Evolutionary conservation across 2,797 vertebrate species (phyloP).

Genomic region (Tadarida brasiliensis): DNA sequence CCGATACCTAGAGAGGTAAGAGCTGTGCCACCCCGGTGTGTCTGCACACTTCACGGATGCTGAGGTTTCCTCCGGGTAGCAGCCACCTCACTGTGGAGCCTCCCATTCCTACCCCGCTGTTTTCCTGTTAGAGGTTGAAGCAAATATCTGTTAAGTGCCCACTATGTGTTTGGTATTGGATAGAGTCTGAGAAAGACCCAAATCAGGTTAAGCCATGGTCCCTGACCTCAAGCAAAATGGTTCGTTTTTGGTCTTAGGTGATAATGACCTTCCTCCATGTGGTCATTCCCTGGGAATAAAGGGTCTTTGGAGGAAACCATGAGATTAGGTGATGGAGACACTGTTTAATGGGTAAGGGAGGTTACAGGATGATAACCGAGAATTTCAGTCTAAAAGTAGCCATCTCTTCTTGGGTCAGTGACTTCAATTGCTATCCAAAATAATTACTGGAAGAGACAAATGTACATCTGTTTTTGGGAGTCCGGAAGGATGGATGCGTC

Average conservation of each 20-base stretch:
- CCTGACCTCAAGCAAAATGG: background rate
- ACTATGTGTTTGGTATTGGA: background rate
- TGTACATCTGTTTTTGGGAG: background rate
- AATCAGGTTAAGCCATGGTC: background rate
- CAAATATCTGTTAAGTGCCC: background rate
- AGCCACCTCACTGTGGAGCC: background rate
- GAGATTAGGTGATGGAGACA: background rate
- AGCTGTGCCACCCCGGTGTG: rapidly evolving
- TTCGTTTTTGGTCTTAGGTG: background rate
- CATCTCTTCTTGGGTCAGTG: background rate
- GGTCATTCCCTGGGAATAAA: background rate
- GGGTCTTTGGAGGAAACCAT: background rate
- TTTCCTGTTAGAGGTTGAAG: background rate
- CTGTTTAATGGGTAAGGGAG: background rate
- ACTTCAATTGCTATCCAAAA: background rate
- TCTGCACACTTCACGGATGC: rapidly evolving
- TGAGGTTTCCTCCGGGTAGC: background rate
- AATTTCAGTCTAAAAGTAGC: background rate
- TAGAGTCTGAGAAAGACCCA: background rate
- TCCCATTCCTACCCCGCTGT: rapidly evolving
- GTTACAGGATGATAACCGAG: background rate
- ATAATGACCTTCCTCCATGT: background rate
- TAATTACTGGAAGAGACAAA: background rate
- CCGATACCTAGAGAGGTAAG: rapidly evolving
- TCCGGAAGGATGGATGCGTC: background rate